Evolutionary conservation across 2,888 invertebrate species (phyloP).

Genomic region (Epiblema foenella): DNA sequence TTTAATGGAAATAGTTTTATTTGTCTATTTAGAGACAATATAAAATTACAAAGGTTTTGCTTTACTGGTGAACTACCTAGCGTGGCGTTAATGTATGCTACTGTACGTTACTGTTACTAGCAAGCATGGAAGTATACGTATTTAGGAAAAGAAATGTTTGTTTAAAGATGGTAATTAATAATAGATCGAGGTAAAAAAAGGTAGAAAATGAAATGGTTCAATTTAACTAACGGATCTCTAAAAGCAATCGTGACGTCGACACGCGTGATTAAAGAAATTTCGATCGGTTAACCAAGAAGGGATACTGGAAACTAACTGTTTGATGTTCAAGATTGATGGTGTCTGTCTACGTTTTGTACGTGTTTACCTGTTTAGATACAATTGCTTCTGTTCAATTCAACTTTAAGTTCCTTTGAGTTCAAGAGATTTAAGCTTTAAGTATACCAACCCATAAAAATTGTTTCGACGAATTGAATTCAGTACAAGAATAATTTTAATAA

Average conservation of each 20-base stretch:
- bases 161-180: no score
- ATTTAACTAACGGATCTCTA: constrained; percentile 35
- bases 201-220: not conserved
- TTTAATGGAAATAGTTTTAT: not conserved
- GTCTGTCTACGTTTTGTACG: constrained; percentile 20
- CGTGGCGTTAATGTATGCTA: no score
- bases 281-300: constrained; percentile 30
- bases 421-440: not conserved
- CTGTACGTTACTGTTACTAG: no score
- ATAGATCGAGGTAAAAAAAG: not conserved
- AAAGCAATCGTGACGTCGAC: constrained; percentile 43
- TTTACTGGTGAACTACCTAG: no score
- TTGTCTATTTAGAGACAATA: not conserved
- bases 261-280: constrained; percentile 43
- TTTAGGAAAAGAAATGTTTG: no score
- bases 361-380: constrained; percentile 17
- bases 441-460: no score
- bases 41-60: no score
- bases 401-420: not conserved
- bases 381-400: constrained; percentile 6
- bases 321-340: constrained; percentile 29
- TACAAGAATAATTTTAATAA: no score
- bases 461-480: no score
- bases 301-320: constrained; percentile 33
- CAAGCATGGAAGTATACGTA: no score